Base-by-base conservation (phyloP, 1,140 invertebrate genomes). In the Brachionus calyciflorus region DNA sequence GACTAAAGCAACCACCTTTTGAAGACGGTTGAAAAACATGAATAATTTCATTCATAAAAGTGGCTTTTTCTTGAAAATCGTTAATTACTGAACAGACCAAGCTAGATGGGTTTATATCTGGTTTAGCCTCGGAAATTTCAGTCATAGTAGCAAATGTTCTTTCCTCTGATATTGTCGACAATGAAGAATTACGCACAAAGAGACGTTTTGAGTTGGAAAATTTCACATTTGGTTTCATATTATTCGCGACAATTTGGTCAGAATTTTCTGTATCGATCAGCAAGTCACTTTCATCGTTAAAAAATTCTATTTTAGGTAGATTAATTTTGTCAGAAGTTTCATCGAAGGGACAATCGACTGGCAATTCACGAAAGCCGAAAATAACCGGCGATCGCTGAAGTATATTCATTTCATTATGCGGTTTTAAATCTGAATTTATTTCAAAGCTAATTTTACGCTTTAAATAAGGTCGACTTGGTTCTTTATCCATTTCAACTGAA, bases 111-210 rank as follows among this genome's bases (percentile, higher is more conserved):
- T 33, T 55, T 28, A 55, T 26, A 24, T 69, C 24, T 4, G 10
- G 41, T 33, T 46, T 44, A 24, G 21, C 24, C 28, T n/a, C 6
- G n/a, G 60, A 65, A 10, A 65, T 6, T 2, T 65, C 60, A 17
- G 44, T 73, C 46, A 73, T 10, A 7, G 41, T 33, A 17, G 69
- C 69, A 26, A 73, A 51, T 19, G 69, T 73, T 24, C 49, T 73
- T 73, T 73, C 69, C 49, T 73, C 69, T 21, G 69, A 51, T 40
- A 73, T 73, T 2, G 69, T 73, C n/a, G 69, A 73, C 26, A 73
- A 28, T 4, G 69, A 73, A 14, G 69, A 73, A 6, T 55, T 73
- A 10, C 46, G 41, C n/a, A 73, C 30, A 28, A 73, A 73, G 3
- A 51, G 26, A 26, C 69, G 49, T 49, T 51, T 70, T 17, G 40